These are phyloP conservation scores for Heptranchias perlo DNA, from an alignment of 2,113 vertebrate genomes.

Conservation along the genomic window DNA sequence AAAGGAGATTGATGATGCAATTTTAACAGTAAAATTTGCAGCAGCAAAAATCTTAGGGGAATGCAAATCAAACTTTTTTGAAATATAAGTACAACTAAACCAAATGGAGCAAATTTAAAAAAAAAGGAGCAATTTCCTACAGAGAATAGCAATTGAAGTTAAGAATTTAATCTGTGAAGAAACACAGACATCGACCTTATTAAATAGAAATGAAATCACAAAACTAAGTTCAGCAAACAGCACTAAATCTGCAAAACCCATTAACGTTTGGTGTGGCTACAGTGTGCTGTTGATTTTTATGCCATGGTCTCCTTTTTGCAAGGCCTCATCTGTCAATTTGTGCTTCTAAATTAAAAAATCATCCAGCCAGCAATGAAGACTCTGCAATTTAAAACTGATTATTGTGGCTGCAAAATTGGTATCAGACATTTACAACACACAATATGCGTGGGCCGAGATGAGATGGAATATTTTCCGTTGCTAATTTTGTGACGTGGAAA, in stretches of 20 bases:
- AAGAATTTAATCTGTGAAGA: conserved; percentile 10
- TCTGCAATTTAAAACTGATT: background rate
- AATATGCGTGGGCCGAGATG: background rate
- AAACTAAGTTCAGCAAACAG: background rate
- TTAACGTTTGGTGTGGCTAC: background rate
- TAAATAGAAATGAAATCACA: background rate
- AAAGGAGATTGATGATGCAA: background rate
- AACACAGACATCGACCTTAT: background rate
- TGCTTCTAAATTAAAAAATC: background rate
- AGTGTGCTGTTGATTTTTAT: background rate
- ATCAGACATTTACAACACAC: too few relatives aligned
- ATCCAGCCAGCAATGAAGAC: background rate
- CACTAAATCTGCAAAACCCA: background rate
- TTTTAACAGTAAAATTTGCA: background rate
- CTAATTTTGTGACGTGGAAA: background rate
- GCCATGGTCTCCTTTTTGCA: background rate
- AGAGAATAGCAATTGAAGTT: background rate
- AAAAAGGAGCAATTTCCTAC: background rate
- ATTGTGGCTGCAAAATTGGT: background rate
- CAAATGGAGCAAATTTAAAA: background rate
- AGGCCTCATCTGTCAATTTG: background rate
- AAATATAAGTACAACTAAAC: background rate
- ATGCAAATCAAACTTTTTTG: background rate
- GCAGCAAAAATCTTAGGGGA: background rate
- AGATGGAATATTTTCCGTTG: background rate